Base-by-base conservation (phyloP, 2,113 vertebrate genomes). In the Rhineura floridana region DNA sequence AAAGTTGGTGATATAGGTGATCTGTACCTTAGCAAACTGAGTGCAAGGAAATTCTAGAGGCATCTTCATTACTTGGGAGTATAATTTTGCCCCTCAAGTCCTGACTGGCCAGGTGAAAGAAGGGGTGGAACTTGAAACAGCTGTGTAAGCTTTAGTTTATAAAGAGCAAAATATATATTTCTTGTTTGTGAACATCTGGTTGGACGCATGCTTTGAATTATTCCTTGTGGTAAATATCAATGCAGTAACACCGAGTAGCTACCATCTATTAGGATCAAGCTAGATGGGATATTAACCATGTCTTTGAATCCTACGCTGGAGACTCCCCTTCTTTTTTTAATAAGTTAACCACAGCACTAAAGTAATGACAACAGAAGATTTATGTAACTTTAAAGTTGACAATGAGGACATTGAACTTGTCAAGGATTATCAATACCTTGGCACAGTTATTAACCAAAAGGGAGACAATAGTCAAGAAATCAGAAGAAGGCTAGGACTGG, bases 151-250 rank as follows among this genome's bases (percentile, higher is more conserved):
- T 55, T 52, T 82, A 79, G 42, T 84, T 90, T 89, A 82, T 46
- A 30, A 39, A 46, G 17, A 55, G 3, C 59, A 76, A 28, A 10
- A 19, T 23, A 23, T 44, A 65, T 90, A 36, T 70, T 88, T 84
- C 39, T 42, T 75, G 19, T 83, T 85, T 39, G 3, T 44, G 50
- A 84, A 59, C 33, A 73, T 75, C 69, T 81, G 44, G n/a, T 62
- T 55, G 87, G 83, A 30, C 85, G 42, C 65, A 52, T 82, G 12
- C 81, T 91, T 90, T 62, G 46, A 84, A 89, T 81, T 1, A 63
- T 76, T 91, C 85, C 48, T 88, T 8, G 62, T 82, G 12, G 2
- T 80, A 59, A 72, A 52, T 88, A n/a, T 17, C 46, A 13, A 72
- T 13, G 17, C 8, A 81, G 2, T 73, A 44, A 1, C 86, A 85